Evolutionary conservation across 2,888 invertebrate species (phyloP).

Genomic region (Agriotes lineatus): DNA sequence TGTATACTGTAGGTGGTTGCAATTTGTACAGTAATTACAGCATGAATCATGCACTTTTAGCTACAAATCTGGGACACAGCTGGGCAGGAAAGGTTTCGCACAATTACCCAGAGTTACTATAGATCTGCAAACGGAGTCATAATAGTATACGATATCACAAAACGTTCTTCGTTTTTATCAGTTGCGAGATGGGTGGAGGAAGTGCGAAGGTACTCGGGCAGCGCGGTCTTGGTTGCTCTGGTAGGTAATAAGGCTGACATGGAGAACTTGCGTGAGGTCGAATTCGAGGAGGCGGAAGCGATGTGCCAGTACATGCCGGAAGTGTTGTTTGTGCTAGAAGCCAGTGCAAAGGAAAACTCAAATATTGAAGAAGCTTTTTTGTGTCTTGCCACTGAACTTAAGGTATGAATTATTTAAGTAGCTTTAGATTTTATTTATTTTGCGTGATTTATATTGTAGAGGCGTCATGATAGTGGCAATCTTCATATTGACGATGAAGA

Average conservation of each 20-base stretch:
- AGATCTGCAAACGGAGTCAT: slow-evolving; percentile 97
- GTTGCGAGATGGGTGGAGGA: slow-evolving; percentile 97
- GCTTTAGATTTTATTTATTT: slow-evolving; percentile 47
- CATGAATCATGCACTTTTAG: slow-evolving; percentile 64
- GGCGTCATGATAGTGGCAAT: slow-evolving; percentile 80
- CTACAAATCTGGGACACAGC: slow-evolving; percentile 98
- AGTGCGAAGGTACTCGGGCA: slow-evolving; percentile 92
- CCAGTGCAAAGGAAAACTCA: slow-evolving; percentile 91
- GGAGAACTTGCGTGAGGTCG: slow-evolving; percentile 84
- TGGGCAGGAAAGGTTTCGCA: slow-evolving; percentile 95
- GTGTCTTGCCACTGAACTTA: slow-evolving; percentile 87
- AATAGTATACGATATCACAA: slow-evolving; percentile 97
- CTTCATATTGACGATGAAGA: slow-evolving; percentile 74
- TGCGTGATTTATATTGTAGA: slow-evolving; percentile 68
- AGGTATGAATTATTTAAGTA: slow-evolving; percentile 69
- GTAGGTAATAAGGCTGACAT: slow-evolving; percentile 95
- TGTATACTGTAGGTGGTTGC: too few relatives aligned
- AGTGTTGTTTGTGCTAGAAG: slow-evolving; percentile 88
- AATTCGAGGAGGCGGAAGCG: slow-evolving; percentile 87
- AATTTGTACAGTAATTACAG: slow-evolving; percentile 12
- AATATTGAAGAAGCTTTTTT: slow-evolving; percentile 92
- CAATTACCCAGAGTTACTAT: slow-evolving; percentile 97
- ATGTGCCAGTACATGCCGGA: slow-evolving; percentile 89
- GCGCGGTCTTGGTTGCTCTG: slow-evolving; percentile 89
- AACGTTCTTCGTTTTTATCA: slow-evolving; percentile 90